Evolutionary conservation across 1,140 invertebrate species (phyloP).

Genomic region (Bombus fervidus): DNA sequence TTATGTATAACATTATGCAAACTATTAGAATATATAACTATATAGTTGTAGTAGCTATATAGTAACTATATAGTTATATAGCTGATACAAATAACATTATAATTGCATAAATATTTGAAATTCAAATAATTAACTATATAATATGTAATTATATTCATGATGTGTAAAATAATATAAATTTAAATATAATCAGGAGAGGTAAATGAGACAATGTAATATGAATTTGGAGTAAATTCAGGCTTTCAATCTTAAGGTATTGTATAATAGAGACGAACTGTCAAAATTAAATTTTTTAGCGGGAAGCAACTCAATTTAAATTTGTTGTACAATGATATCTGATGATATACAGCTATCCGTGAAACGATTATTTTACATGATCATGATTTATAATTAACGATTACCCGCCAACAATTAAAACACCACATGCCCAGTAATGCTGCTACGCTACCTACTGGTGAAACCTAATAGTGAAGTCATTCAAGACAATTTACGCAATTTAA

Average conservation of each 20-base stretch:
- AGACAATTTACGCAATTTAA: too few species aligned
- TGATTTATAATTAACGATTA: not conserved
- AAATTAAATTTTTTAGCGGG: not conserved
- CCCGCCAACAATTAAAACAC: not conserved
- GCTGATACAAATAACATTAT: not conserved
- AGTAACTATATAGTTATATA: too few species aligned
- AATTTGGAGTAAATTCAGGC: not conserved
- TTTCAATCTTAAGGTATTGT: not conserved
- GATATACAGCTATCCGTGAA: too few species aligned
- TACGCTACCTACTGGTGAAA: too few species aligned
- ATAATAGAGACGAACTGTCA: not conserved
- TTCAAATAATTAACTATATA: not conserved
- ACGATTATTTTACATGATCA: not conserved
- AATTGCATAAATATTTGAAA: not conserved
- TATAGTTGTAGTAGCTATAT: not conserved
- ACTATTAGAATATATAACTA: not conserved
- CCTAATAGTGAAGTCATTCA: too few species aligned
- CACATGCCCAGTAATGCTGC: not conserved
- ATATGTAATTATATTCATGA: not conserved
- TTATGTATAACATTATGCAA: not conserved
- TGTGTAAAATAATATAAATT: too few species aligned
- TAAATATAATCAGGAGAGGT: not conserved
- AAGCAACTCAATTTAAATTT: not conserved
- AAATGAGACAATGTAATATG: not conserved
- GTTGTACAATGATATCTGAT: too few species aligned